A percentile compares a stretch with the other conserved stretches of the same genome.
Evolutionary conservation across 30 jellyfish, hydroid and myxozoan species (phyloP).

Genomic region (Mastigias papua): DNA sequence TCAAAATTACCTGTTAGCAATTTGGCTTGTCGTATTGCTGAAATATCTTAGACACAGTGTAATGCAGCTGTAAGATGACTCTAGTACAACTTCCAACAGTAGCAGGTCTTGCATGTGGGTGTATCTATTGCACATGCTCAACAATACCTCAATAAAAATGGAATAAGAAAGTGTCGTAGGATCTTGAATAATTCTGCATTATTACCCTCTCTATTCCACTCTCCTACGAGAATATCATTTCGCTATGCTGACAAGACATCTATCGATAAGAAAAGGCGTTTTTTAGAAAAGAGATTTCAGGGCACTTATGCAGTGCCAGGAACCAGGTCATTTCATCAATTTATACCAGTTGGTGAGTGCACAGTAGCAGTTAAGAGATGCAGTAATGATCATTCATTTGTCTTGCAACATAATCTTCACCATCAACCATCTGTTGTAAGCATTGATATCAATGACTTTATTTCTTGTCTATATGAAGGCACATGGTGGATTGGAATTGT

Average conservation of each 20-base stretch:
- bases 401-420: slow-evolving; percentile 26
- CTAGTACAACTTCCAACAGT: not conserved
- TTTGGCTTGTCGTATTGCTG: not conserved
- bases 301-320: slow-evolving; percentile 26
- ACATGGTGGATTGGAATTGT: slow-evolving; percentile 52
- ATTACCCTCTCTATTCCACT: not conserved
- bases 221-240: not conserved
- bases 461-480: slow-evolving; percentile 6
- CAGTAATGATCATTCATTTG: slow-evolving; percentile 40
- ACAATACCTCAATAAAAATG: too few species aligned
- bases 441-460: not conserved
- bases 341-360: slow-evolving; percentile 28
- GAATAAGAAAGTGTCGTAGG: too few species aligned
- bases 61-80: not conserved
- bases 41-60: not conserved
- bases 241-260: not conserved
- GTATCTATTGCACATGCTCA: not conserved
- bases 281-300: slow-evolving; percentile 30
- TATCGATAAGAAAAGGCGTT: not conserved
- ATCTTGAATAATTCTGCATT: not conserved
- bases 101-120: not conserved
- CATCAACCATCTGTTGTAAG: not conserved
- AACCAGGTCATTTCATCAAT: slow-evolving; percentile 10
- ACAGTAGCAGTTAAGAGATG: slow-evolving; percentile 60
- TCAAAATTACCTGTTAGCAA: not conserved